Percentiles rank a stretch among this genome's conserved stretches.
These are phyloP conservation scores for Eira barbara DNA, from an alignment of 2,113 vertebrate species.

Conservation along the genomic window DNA sequence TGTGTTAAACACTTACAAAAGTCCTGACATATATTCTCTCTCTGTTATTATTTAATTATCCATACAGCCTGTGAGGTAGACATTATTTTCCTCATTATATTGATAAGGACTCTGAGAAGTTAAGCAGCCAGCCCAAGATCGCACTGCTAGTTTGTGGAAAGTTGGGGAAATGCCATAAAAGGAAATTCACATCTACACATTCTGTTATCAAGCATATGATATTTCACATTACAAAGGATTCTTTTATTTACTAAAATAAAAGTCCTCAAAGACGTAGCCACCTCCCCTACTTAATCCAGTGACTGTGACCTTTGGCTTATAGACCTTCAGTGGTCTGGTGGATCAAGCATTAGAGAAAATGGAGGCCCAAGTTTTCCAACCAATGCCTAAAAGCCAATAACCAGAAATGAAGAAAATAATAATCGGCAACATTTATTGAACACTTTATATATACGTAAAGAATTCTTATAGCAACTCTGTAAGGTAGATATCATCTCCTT, in stretches of 20 bases:
- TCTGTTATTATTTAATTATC: background rate
- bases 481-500: background rate
- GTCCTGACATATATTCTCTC: background rate
- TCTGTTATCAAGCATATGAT: background rate
- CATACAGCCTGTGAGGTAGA: background rate
- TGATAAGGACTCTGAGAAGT: background rate
- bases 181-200: background rate
- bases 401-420: slow-evolving; percentile 27
- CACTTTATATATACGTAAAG: background rate
- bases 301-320: background rate
- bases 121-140: background rate
- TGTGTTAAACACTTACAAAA: background rate
- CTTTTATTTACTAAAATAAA: slow-evolving; percentile 43
- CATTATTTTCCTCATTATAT: background rate
- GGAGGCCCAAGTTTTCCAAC: background rate
- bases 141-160: background rate
- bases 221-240: background rate
- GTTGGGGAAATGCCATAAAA: background rate
- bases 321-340: background rate
- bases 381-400: slow-evolving; percentile 16
- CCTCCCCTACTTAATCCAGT: background rate
- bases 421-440: background rate
- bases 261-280: background rate
- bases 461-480: background rate
- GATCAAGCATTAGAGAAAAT: background rate